Base-by-base conservation (phyloP, 2,888 invertebrate species). In the Epistrophe grossulariae region DNA sequence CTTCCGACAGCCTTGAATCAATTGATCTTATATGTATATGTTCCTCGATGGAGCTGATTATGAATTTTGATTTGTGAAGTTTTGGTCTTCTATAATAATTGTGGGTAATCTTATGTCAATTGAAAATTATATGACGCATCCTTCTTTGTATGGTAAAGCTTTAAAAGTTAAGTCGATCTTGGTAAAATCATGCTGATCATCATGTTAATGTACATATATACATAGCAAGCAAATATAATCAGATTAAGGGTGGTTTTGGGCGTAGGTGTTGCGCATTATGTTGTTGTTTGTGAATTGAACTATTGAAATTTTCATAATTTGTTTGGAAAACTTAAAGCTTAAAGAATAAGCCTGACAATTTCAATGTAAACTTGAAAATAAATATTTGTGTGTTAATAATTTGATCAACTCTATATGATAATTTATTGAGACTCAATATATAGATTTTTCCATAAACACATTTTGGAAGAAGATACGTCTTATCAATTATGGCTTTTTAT, bases 1-100 rank as follows among this genome's bases (percentile, higher is more conserved):
- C 85, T 85, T 85, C 85, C 85, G 85, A 82, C 78, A 81, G 85
- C 85, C 85, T 85, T 85, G 85, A 82, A 74, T 79, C 57, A 57
- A 78, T 43, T 73, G 82, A 71, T 73, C 66, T 57, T 57, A 24
- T 24, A 24, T 57, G 3, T 24, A 24, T 24, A 31, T 31, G 76
- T 55, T 45, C 31, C 48, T 57, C 50, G 48, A 38, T 74, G 55
- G 40, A 73, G 55, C 45, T 59, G 76, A 85, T 85, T 81, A 77
- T 77, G 43, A 45, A n/a, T n/a, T 45, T 28, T 31, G 9, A 9
- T 55, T 17, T 38, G 45, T 50, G 38, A 73, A 77, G 66, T 62
- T 43, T 62, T 24, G 17, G 55, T 72, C 68, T 73, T 70, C 77
- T 35, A 24, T 24, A 35, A 55, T 17, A 19, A 2, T 60, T 40